phyloP scores from a whole-genome alignment of 2,113 vertebrate genomes.

The Rallus limicola region DNA sequence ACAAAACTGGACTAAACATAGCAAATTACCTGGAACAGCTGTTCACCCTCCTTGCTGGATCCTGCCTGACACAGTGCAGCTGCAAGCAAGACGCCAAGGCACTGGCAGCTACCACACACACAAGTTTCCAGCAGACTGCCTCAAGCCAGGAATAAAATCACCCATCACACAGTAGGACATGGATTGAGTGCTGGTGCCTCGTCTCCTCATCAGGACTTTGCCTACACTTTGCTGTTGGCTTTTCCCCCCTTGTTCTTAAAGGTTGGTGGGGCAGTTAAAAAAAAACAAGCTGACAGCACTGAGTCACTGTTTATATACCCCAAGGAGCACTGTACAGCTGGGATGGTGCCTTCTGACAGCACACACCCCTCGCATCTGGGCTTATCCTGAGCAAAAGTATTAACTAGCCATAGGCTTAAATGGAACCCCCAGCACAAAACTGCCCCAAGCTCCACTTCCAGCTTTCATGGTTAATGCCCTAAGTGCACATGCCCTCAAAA shows the following conservation, averaged over 20 bases:
- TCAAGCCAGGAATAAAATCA: neutral
- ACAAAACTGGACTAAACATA: neutral
- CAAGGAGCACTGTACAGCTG: neutral
- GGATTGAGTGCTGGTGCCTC: neutral
- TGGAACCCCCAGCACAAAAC: neutral
- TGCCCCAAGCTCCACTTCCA: no score
- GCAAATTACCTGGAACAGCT: neutral
- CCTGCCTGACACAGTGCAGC: accelerated
- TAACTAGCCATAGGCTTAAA: neutral
- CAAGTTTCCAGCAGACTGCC: neutral
- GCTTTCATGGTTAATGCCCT: neutral
- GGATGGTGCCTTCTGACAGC: neutral
- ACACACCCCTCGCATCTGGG: neutral
- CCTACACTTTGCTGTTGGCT: neutral
- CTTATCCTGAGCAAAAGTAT: neutral
- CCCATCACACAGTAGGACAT: accelerated
- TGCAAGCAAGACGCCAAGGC: neutral
- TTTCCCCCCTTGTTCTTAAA: neutral
- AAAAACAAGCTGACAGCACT: neutral
- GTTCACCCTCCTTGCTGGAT: neutral
- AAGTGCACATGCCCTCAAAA: no score
- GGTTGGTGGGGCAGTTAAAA: no score
- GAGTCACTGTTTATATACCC: neutral
- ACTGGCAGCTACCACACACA: neutral
- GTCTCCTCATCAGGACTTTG: neutral